Conservation (phyloP, 1,140 invertebrate species). For the Pogonomyrmex barbatus region DNA sequence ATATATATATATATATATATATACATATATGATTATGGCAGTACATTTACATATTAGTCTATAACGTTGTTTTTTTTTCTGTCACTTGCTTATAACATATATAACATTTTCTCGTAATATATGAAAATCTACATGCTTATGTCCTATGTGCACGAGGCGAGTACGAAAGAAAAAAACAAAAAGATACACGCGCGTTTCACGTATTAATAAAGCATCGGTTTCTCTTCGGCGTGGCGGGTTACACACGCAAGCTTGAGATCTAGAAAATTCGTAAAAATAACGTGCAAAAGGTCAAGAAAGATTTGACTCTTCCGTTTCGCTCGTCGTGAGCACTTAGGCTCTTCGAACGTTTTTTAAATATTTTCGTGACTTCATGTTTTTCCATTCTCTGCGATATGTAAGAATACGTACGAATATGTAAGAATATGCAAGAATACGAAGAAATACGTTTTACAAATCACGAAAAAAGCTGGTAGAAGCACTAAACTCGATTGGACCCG, state of each 20-base stretch:
- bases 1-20: conserved; percentile 83
- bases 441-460: conserved; percentile 71
- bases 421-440: conserved; percentile 54
- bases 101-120: conserved; percentile 64
- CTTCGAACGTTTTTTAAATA: neutral
- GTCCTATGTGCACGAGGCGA: conserved; percentile 78
- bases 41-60: conserved; percentile 85
- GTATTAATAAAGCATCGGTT: conserved; percentile 53
- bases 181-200: conserved; percentile 22
- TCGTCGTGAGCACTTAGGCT: conserved; percentile 7
- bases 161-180: conserved; percentile 70
- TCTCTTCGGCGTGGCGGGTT: neutral
- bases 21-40: conserved; percentile 85
- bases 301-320: neutral
- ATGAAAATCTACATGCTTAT: conserved; percentile 77
- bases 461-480: conserved; percentile 75
- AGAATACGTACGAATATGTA: conserved; percentile 56
- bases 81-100: conserved; percentile 78
- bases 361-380: neutral
- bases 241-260: conserved; percentile 49
- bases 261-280: conserved; percentile 57
- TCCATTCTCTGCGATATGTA: conserved; percentile 76
- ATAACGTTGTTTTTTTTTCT: conserved; percentile 76
- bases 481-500: conserved; percentile 77
- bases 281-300: conserved; percentile 40